Evolutionary conservation across 1,140 invertebrate genomes (phyloP), one percentile per base, ranked within the genome.

Genomic region (Psilanteris sp.): DNA sequence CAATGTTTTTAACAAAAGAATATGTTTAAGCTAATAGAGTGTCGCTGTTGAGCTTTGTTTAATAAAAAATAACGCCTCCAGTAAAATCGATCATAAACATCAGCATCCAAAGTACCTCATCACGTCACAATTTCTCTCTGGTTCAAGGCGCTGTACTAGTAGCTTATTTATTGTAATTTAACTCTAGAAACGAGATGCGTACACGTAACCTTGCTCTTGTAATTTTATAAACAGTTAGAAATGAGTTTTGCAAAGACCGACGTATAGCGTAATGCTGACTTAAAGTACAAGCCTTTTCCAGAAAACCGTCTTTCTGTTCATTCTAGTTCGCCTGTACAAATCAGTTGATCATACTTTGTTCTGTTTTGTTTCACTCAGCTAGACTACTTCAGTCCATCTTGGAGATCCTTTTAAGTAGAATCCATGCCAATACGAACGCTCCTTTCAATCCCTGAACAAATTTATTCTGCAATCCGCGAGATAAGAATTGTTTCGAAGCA

Each of bases 81-180:
- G 50, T 67, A 55, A 67, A 55, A 50, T 67, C 50, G 50, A 57
- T 67, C 62, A 67, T 67, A 8, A 55, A 29, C 9, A 32, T 7
- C 29, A 67, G 14, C 44, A n/a, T n/a, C n/a, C n/a, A n/a, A n/a
- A n/a, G n/a, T n/a, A n/a, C n/a, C n/a, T n/a, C n/a, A n/a, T n/a
- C n/a, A n/a, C 29, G 13, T 62, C 34, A 62, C 43, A 15, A 31
- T 3, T 48, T 48, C 11, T 48, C 11, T 41, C 20, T 55, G 37
- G 39, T 15, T 2, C 13, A 29, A 54, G 50, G 22, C 34, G 3
- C 9, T 32, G 52, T 55, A 55, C 34, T 54, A 39, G 11, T 15
- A 4, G 29, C 10, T 2, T 1, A 31, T n/a, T n/a, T n/a, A n/a
- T n/a, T n/a, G n/a, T n/a, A n/a, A n/a, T n/a, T n/a, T n/a, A n/a